Evolutionary conservation across 1,140 invertebrate genomes (phyloP), one percentile per base, ranked within the genome.

Genomic region (Brachionus asplanchnoidis): DNA sequence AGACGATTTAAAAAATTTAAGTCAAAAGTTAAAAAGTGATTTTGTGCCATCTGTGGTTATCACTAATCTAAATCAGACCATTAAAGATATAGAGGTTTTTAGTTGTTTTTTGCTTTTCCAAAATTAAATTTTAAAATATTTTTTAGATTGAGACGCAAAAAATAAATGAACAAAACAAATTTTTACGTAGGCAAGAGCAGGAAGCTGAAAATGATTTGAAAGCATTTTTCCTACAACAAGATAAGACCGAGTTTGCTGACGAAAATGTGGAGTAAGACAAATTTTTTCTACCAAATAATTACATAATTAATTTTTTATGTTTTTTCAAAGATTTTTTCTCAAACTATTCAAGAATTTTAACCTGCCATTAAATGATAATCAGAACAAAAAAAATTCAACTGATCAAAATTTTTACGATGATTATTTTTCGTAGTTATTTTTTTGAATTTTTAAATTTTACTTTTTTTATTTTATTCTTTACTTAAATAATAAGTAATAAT

Each of bases 91-190:
- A 44, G 79, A 82, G 40, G 79, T 82, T 28, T 26, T 32, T 14
- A 36, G 6, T 17, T 32, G n/a, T 32, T 1, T n/a, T 50, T 50
- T 23, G 28, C 28, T 77, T 50, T 50, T 50, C 26, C 9, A 42
- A 5, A 9, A 11, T 23, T 14, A 50, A 26, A 26, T 50, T 2
- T 20, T 7, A 14, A 12, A n/a, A 20, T 53, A 44, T 32, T 65
- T 42, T 20, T 40, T n/a, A 82, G 79, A 68, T 82, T 12, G 79
- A 82, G 4, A 65, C 65, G 7, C 79, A 65, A 40, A 82, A 82
- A 26, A 65, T 82, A 26, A 82, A 26, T 40, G 79, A 82, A 14
- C 79, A 82, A 28, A 82, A 82, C 23, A 82, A 82, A 46, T 82
- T 65, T 44, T 20, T 82, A 7, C 17, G 36, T 23, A 32, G 23